Evolutionary conservation across 1,140 invertebrate species (phyloP), one percentile per base, ranked within the genome.

Genomic region (Drosophila repletoides): DNA sequence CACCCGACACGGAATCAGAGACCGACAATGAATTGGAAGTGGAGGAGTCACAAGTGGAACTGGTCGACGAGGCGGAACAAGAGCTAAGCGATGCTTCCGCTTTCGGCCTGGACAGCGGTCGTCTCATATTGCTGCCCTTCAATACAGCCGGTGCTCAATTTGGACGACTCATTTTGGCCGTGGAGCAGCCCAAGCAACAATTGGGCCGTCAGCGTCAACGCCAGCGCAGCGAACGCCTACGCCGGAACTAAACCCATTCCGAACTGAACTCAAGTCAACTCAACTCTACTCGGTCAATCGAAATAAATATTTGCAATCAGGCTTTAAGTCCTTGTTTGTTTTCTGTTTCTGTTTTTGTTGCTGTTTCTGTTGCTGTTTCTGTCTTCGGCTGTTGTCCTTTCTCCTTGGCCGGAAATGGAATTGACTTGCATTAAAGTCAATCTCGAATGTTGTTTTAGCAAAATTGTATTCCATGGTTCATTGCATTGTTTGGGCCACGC

Each of bases 1-100:
- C 73, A 4, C 80, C 80, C 14, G 80, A 87, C 26, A 29, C 80
- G 6, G 49, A 40, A 17, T n/a, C n/a, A n/a, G 79, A 83, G 6
- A 55, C 74, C n/a, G 61, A 77, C 29, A 83, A 75, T 41, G 79
- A 86, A 21, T 10, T 84, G 43, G 80, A 84, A 9, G 28, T 31
- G 34, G 79, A 84, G n/a, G 80, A 86, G 45, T 84, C 80, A 0
- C 80, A 84, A 29, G 80, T 84, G 58, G 80, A 84, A 31, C 41
- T 84, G 12, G 67, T 84, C 5, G 72, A 72, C 29, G 73, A 83
- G 40, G 33, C 33, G 2, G 63, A 67, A 4, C 55, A 64, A 19
- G 71, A 64, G 9, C 28, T 69, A 0, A 46, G 51, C 46, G 2
- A 65, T 40, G 40, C 28, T 0, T 52, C 36, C n/a, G 40, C 73